Conservation (phyloP, 1,140 invertebrate genomes). For the Magallana angulata region DNA sequence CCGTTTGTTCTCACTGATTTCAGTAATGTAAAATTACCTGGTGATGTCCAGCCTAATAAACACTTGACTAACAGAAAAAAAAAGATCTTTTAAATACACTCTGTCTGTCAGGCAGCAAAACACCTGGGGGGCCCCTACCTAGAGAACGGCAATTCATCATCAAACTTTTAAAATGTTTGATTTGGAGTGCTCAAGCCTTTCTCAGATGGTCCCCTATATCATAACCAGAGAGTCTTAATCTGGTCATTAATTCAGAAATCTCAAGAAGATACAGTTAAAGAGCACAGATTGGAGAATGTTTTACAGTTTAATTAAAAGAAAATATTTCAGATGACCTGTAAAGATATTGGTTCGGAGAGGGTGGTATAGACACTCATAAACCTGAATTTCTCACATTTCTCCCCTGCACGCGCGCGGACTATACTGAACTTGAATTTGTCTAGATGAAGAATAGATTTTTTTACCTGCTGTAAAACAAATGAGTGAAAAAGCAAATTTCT, state of each 20-base stretch:
- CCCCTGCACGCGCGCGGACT: background rate
- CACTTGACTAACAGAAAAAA: slow-evolving; percentile 9
- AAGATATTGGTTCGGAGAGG: slow-evolving; percentile 15
- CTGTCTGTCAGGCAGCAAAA: slow-evolving; percentile 1
- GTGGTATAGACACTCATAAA: background rate
- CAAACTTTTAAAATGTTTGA: slow-evolving; percentile 29
- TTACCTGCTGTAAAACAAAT: background rate
- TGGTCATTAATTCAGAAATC: slow-evolving; percentile 27
- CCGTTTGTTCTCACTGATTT: background rate
- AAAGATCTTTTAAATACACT: slow-evolving; percentile 21
- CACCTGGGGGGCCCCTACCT: slow-evolving; percentile 6
- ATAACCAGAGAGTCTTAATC: background rate
- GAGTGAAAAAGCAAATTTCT: background rate
- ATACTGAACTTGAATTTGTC: background rate
- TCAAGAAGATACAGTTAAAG: background rate
- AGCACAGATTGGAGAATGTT: slow-evolving; percentile 28
- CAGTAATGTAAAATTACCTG: slow-evolving; percentile 7
- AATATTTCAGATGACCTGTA: slow-evolving; percentile 24
- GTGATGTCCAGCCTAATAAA: slow-evolving; percentile 29
- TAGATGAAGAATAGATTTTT: slow-evolving; percentile 21
- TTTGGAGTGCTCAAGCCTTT: slow-evolving; percentile 13
- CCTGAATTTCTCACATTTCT: background rate
- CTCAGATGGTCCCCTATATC: slow-evolving; percentile 20
- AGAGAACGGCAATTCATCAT: slow-evolving; percentile 31
- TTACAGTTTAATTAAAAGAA: slow-evolving; percentile 33